Evolutionary conservation across 2,113 vertebrate species (phyloP), one percentile per base, ranked within the genome.

Genomic region (Halichoerus grypus): DNA sequence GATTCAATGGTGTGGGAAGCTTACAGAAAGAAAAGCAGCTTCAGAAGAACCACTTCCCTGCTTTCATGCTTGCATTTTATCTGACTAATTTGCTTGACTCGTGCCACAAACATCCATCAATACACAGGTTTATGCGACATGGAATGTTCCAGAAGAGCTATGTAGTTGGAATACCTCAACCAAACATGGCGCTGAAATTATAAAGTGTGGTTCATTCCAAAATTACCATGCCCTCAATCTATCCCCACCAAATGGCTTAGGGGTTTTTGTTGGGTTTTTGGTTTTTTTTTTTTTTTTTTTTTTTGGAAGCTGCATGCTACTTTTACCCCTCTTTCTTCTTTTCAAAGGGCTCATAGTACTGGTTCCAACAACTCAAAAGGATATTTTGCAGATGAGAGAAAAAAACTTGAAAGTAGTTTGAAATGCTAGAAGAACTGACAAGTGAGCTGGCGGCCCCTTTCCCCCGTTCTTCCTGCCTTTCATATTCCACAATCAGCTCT

Each of bases 1-100:
- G 9, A 79, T 80, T 96, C 61, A 76, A 10, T 72, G 39, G 49
- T 96, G 6, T 94, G 79, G 67, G 77, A 96, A 97, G 15, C 91
- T 97, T 10, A 72, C 49, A 87, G 95, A 59, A 88, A 95, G 71
- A 97, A 97, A 49, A 83, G 39, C 65, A 91, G 71, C 97, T 94
- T 92, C 63, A 94, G 97, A 24, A 76, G 3, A 46, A 36, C 71
- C 93, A 39, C 90, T 93, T 96, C 76, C 89, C 74, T 85, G 26
- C 77, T 67, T 87, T 96, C 39, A 12, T 0, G 0, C 59, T 61
- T 63, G 49, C 36, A 39, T 88, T 93, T 77, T 63, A 24, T 88
- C 19, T 59, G 88, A 69, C 33, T 86, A 59, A 90, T 74, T 96
- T 49, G 4, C 84, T 84, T 88, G 61, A 84, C 1, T 63, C 21